Base-by-base conservation (phyloP, 2,888 invertebrate species). In the Tinea pellionella region DNA sequence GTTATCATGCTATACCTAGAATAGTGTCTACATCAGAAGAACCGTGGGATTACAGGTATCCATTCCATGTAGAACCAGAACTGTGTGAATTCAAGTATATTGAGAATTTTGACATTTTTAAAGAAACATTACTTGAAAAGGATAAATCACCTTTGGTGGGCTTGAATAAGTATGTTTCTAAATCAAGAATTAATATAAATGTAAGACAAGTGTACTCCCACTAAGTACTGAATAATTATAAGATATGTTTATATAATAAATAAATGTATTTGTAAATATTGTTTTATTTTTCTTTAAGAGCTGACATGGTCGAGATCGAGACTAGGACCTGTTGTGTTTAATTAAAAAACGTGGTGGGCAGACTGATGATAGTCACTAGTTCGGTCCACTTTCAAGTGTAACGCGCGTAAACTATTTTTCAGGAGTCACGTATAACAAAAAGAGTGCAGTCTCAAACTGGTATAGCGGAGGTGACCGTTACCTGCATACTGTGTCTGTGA, bases 201-300 rank as follows among this genome's bases (percentile, higher is more conserved):
- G 92, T 98, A 7, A 87, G 98, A 71, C 98, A 98, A 86, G 97
- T n/a, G n/a, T n/a, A n/a, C n/a, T n/a, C n/a, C n/a, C n/a, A n/a
- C n/a, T n/a, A n/a, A n/a, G n/a, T 98, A 37, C 82, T 96, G 68
- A 87, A 89, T 74, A 78, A 86, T 67, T 16, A 12, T 29, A 29
- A 47, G 6, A 59, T 1, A 15, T 47, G 24, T 59, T 59, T 59
- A 47, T n/a, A n/a, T 59, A 24, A 59, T n/a, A 47, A 47, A 41
- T 41, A 6, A n/a, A n/a, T n/a, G 13, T 8, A 6, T 41, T 41
- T 41, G 2, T n/a, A n/a, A 16, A 16, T 16, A 16, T 15, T 47
- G 47, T 47, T 47, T 47, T 47, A 15, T 16, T 47, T 9, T 42
- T 12, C 12, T 42, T 42, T 42, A 42, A n/a, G n/a, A n/a, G n/a